Conservation (phyloP, 2,888 invertebrate genomes). For the Pinctada fucata region DNA sequence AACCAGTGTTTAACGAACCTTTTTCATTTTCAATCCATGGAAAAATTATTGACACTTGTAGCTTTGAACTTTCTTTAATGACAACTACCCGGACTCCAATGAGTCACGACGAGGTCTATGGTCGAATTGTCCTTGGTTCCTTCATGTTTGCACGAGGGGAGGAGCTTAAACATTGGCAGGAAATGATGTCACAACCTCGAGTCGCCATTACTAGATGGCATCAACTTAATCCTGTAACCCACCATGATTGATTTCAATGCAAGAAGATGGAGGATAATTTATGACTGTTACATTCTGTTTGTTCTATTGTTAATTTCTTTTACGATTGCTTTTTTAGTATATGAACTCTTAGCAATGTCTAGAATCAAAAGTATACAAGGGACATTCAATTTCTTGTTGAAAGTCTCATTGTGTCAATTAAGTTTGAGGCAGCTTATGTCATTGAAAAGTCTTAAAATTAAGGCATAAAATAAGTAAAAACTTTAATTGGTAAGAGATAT, state of each 20-base stretch:
- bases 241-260: constrained; percentile 13
- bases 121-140: constrained; percentile 69
- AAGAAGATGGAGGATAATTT: neutral
- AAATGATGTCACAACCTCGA: constrained; percentile 71
- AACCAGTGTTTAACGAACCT: constrained; percentile 71
- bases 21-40: constrained; percentile 70
- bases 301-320: neutral
- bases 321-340: neutral
- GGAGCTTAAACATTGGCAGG: constrained; percentile 74
- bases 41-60: constrained; percentile 68
- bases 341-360: neutral
- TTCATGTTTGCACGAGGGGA: constrained; percentile 74
- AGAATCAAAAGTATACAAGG: no score
- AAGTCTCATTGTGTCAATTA: no score
- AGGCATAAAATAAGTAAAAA: no score
- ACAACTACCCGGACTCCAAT: constrained; percentile 44
- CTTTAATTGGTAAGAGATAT: no score
- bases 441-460: no score
- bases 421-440: no score
- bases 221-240: constrained; percentile 33
- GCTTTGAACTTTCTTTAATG: constrained; percentile 64
- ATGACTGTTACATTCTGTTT: neutral
- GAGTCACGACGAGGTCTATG: constrained; percentile 63
- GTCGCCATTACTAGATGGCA: constrained; percentile 62
- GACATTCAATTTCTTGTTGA: no score